These are phyloP conservation scores for Mythimna lalbum DNA, from an alignment of 2,888 invertebrate species.

Conservation along the genomic window DNA sequence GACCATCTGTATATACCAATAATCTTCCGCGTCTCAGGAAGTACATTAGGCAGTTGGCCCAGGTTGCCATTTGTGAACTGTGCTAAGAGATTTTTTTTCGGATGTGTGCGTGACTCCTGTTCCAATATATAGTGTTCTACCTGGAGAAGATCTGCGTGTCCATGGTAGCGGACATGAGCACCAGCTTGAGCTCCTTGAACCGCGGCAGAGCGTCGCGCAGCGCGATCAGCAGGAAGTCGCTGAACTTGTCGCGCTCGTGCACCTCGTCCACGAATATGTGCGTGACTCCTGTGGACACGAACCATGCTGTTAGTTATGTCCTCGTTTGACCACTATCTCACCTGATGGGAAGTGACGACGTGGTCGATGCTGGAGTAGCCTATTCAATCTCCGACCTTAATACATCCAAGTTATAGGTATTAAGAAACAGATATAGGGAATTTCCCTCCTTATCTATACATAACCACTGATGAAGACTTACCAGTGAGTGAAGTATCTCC, in stretches of 20 bases:
- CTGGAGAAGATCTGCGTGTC: conserved; percentile 95
- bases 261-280: conserved; percentile 98
- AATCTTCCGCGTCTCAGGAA: no score
- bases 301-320: background rate
- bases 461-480: conserved; percentile 72
- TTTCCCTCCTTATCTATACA: no score
- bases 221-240: conserved; percentile 97
- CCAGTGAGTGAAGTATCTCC: conserved; percentile 92
- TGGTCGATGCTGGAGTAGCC: conserved; percentile 19
- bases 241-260: conserved; percentile 98
- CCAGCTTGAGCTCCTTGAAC: conserved; percentile 93
- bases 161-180: conserved; percentile 99
- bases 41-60: no score
- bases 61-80: no score
- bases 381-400: no score
- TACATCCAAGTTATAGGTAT: no score
- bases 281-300: conserved; percentile 90
- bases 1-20: no score
- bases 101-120: no score
- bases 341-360: no score
- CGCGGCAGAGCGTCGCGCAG: conserved; percentile 94
- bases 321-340: no score
- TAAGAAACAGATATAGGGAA: no score
- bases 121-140: conserved; percentile 64
- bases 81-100: no score